Base-by-base conservation (phyloP, 2,888 invertebrate genomes). In the Leptopilina myrica region DNA sequence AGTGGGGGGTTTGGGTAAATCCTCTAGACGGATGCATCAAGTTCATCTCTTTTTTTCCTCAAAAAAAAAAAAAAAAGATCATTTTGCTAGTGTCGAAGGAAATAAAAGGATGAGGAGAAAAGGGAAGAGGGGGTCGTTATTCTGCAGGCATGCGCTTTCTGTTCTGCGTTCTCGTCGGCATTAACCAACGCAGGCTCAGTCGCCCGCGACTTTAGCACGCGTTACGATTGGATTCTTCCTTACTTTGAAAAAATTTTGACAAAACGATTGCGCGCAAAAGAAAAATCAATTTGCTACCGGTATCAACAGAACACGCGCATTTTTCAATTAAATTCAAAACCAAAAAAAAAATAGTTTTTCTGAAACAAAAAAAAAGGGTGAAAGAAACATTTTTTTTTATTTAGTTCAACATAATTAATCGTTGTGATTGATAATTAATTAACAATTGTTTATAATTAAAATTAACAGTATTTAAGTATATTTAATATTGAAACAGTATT, bases 191-290 rank as follows among this genome's bases (percentile, higher is more conserved):
- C 85, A 86, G 86, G 89, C 88, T 91, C 91, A 91, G 91, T 91
- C 90, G 90, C 85, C 90, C 91, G 91, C 91, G 90, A 91, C 90
- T 90, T 90, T 90, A 88, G 90, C 87, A 87, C 89, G 90, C 89
- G 90, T 89, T 89, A 90, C 90, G 88, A 89, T 89, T 88, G 86
- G 85, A 82, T 82, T 81, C 80, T 85, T 67, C 77, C 79, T 79
- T 76, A 79, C 77, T 80, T 79, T 33, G 33, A 33, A 33, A 33
- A 33, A 33, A 33, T 33, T 33, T 4, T 5, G 3, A 33, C 33
- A 76, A 79, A 79, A 82, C 84, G 85, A 84, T 80, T 83, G 80
- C 84, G 84, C 84, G 83, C 83, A 15, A n/a, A 6, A 3, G 59
- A n/a, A 15, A 59, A n/a, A 15, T 15, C 15, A 43, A 43, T 12